These are phyloP conservation scores for Pegea sp. DNA, from an alignment of 23 tunicate species.

Conservation along the genomic window DNA sequence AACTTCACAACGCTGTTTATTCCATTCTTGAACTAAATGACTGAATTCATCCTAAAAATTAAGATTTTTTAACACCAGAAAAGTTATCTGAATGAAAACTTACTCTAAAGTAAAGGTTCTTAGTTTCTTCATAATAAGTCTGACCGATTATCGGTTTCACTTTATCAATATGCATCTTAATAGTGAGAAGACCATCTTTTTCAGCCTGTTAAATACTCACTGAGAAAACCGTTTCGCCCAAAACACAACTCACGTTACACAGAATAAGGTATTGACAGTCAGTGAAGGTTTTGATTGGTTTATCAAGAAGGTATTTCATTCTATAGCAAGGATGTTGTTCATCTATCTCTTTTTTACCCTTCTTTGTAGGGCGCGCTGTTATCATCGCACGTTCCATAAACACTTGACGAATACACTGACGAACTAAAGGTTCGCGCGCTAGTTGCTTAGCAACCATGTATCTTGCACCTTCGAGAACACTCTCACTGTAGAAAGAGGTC, in stretches of 20 bases:
- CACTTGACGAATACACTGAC: slow-evolving; percentile 79
- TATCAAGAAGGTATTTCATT: slow-evolving; percentile 46
- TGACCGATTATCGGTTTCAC: slow-evolving; percentile 22
- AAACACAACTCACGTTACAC: slow-evolving; percentile 29
- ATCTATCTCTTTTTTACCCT: slow-evolving; percentile 79
- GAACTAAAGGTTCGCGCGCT: slow-evolving; percentile 88
- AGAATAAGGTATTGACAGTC: slow-evolving; percentile 61
- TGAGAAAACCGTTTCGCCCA: neutral
- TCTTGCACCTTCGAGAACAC: slow-evolving; percentile 72
- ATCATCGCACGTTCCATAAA: slow-evolving; percentile 68
- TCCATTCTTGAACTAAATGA: slow-evolving; percentile 83
- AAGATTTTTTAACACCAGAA: neutral
- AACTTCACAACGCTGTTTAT: slow-evolving; percentile 39
- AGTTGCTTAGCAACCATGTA: slow-evolving; percentile 97
- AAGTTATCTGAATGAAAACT: slow-evolving; percentile 1
- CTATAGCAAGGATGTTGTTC: slow-evolving; percentile 48
- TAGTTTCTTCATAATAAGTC: slow-evolving; percentile 74
- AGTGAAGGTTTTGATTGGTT: slow-evolving; percentile 51
- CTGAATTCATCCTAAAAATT: slow-evolving; percentile 75
- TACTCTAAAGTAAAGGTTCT: slow-evolving; percentile 78
- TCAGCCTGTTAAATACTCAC: slow-evolving; percentile 29
- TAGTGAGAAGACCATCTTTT: slow-evolving; percentile 32
- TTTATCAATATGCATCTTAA: slow-evolving; percentile 58
- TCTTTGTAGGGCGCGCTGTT: slow-evolving; percentile 58
- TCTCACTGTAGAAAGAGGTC: slow-evolving; percentile 29